phyloP scores from a whole-genome alignment of 2,888 invertebrate genomes.

The Dolomedes plantarius region DNA sequence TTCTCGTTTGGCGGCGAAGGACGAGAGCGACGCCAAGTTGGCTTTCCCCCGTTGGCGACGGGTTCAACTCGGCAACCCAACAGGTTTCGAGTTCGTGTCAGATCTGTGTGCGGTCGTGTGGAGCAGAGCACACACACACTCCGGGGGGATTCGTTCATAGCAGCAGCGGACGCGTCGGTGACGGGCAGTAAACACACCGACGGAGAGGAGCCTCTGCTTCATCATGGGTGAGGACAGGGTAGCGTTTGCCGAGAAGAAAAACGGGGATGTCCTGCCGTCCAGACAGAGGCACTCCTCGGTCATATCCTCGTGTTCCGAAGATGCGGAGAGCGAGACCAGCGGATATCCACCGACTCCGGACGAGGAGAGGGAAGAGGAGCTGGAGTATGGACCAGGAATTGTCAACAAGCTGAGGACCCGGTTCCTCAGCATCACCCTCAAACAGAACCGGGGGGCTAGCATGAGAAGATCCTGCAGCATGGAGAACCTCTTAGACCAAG shows the following conservation, averaged over 20 bases:
- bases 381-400: constrained; percentile 93
- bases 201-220: neutral
- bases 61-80: constrained; percentile 33
- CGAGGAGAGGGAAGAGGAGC: constrained; percentile 84
- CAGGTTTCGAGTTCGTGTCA: constrained; percentile 56
- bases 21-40: constrained; percentile 29
- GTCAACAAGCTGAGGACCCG: constrained; percentile 91
- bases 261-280: constrained; percentile 27
- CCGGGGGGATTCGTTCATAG: constrained; percentile 5
- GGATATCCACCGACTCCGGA: constrained; percentile 57
- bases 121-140: constrained; percentile 45
- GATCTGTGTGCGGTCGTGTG: constrained; percentile 65
- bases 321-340: constrained; percentile 60
- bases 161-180: constrained; percentile 36
- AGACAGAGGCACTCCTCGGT: constrained; percentile 59
- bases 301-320: constrained; percentile 61
- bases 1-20: neutral
- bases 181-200: constrained; percentile 4
- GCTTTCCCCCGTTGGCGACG: constrained; percentile 35
- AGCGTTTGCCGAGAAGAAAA: constrained; percentile 38
- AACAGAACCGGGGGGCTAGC: constrained; percentile 82
- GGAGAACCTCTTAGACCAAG: constrained; percentile 86
- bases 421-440: constrained; percentile 88
- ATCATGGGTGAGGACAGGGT: constrained; percentile 60
- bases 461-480: constrained; percentile 89